Base-by-base conservation (phyloP, 2,113 vertebrate genomes). In the Casuarius casuarius region DNA sequence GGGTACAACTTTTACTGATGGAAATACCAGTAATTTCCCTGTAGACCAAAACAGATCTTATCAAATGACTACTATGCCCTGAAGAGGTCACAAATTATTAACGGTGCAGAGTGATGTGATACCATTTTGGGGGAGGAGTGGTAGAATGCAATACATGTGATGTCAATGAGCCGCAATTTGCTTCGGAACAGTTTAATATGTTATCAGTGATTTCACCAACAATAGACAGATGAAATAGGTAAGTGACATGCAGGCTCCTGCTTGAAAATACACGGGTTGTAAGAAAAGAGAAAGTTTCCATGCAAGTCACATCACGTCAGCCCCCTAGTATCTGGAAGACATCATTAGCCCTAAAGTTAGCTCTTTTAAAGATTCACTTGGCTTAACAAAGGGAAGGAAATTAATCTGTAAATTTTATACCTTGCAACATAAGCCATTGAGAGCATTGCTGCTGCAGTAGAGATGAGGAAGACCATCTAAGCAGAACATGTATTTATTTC, bases 1-100 rank as follows among this genome's bases (percentile, higher is more conserved):
- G 11, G 12, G 16, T 93, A 94, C 61, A 66, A 56, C 75, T 84
- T 83, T 61, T 86, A 77, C 76, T 72, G 79, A 87, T 31, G 89
- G 80, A 87, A 93, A 97, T 40, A 78, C 52, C 73, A 81, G 70
- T 92, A 93, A 95, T 96, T 96, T 97, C 95, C 95, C 83, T 72
- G 42, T 5, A 72, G 92, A 89, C 73, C 48, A 87, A 94, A 82
- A 61, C 51, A 90, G 83, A 90, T 78, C 70, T 92, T 92, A 93
- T 87, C 96, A 89, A 92, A 78, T 84, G 22, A 91, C 83, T 44
- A 65, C 25, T n/a, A 23, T 78, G 89, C 86, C 65, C 86, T 56
- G 44, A 95, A 92, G 93, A 93, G 46, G 80, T 38, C 79, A 95
- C 96, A 91, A 94, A 97, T 96, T 90, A 72, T 65, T 96, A 81